Evolutionary conservation across 1,140 invertebrate species (phyloP).

Genomic region (Papilio glaucus): DNA sequence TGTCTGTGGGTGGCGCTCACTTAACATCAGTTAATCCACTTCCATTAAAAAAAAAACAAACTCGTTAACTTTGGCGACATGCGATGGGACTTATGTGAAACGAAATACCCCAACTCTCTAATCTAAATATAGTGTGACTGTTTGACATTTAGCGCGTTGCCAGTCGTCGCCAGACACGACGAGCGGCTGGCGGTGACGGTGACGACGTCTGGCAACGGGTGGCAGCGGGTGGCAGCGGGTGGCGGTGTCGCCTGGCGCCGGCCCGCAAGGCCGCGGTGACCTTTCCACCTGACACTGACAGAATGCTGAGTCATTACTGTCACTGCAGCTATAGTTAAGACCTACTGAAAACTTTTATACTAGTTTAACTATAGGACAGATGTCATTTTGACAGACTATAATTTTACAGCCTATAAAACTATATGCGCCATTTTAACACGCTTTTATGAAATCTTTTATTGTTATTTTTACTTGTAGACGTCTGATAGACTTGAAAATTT

Average conservation of each 20-base stretch:
- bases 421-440: too few species aligned
- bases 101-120: conserved; percentile 12
- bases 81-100: conserved; percentile 7
- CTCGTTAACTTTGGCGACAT: not conserved
- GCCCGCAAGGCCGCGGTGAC: conserved; percentile 38
- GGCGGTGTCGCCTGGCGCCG: conserved; percentile 35
- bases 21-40: too few species aligned
- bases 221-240: conserved; percentile 21
- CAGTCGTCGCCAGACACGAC: conserved; percentile 13
- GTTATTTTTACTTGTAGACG: too few species aligned
- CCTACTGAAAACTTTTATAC: too few species aligned
- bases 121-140: conserved; percentile 23
- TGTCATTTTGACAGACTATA: too few species aligned
- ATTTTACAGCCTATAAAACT: too few species aligned
- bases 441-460: too few species aligned
- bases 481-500: too few species aligned
- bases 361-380: too few species aligned
- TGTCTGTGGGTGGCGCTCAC: too few species aligned
- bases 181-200: conserved; percentile 25
- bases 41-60: not conserved
- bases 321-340: too few species aligned
- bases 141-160: conserved; percentile 38
- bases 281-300: conserved; percentile 35
- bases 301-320: conserved; percentile 31
- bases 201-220: not conserved